A percentile compares a stretch with the other conserved stretches of the same genome.
Conservation (phyloP, 2,797 vertebrate species). For the Lepilemur ruficaudatus region DNA sequence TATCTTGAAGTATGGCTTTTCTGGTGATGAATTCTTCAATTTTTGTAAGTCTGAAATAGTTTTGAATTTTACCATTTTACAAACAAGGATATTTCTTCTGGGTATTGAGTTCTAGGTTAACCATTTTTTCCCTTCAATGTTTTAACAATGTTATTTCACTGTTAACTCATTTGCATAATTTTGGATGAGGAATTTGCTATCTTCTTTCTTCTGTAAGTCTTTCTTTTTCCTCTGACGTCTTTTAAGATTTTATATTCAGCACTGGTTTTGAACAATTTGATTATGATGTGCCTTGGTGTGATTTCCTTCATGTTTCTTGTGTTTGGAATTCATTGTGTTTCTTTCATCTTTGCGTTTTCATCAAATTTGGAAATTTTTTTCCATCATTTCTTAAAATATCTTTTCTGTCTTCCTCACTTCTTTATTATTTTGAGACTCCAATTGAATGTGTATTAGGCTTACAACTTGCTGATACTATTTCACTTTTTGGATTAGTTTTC, state of each 20-base stretch:
- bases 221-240: background rate
- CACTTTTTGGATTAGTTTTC: background rate
- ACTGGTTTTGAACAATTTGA: background rate
- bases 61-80: background rate
- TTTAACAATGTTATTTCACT: background rate
- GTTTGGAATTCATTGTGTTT: background rate
- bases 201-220: background rate
- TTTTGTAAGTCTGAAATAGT: background rate
- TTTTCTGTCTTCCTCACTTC: background rate
- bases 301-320: background rate
- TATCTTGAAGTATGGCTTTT: background rate
- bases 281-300: background rate
- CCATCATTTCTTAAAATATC: background rate
- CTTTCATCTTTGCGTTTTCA: background rate
- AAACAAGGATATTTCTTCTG: background rate
- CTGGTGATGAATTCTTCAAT: background rate
- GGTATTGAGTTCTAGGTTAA: background rate
- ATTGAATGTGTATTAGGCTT: background rate
- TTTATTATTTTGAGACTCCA: background rate
- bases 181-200: background rate
- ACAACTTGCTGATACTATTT: background rate
- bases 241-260: background rate
- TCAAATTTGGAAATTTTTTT: background rate
- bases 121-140: no score
- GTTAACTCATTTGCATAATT: background rate